Conservation (phyloP, 2,888 invertebrate genomes). For the Steromphala cineraria region DNA sequence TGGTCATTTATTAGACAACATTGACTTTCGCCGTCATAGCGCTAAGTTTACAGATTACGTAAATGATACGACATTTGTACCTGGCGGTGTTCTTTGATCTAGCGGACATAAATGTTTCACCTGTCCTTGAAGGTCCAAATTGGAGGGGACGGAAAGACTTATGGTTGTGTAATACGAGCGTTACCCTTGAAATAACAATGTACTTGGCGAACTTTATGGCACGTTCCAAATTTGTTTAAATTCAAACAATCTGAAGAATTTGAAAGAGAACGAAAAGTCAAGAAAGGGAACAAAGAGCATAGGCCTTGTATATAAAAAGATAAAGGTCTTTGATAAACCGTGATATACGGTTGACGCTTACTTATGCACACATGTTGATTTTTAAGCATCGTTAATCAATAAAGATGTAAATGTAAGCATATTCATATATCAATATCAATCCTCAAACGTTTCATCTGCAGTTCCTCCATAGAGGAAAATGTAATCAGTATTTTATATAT, state of each 20-base stretch:
- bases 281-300: too few species aligned
- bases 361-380: too few species aligned
- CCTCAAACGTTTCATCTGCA: too few species aligned
- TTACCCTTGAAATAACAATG: not conserved
- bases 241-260: not conserved
- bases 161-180: not conserved
- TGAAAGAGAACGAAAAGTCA: too few species aligned
- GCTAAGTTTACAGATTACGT: conserved; percentile 15
- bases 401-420: too few species aligned
- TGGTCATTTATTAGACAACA: conserved; percentile 9
- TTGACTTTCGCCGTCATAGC: not conserved
- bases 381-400: too few species aligned
- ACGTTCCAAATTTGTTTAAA: not conserved
- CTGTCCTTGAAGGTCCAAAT: conserved; percentile 5
- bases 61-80: conserved; percentile 17
- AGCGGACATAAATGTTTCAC: conserved; percentile 4
- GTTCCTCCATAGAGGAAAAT: too few species aligned
- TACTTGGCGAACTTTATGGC: not conserved
- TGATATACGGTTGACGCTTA: too few species aligned
- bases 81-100: not conserved
- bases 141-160: conserved; percentile 3
- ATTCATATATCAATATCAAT: too few species aligned
- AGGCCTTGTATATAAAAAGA: too few species aligned
- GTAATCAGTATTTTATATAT: too few species aligned
- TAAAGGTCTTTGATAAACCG: too few species aligned